These are phyloP conservation scores for Tragelaphus eurycerus DNA, from an alignment of 2,797 vertebrate genomes.

Conservation along the genomic window DNA sequence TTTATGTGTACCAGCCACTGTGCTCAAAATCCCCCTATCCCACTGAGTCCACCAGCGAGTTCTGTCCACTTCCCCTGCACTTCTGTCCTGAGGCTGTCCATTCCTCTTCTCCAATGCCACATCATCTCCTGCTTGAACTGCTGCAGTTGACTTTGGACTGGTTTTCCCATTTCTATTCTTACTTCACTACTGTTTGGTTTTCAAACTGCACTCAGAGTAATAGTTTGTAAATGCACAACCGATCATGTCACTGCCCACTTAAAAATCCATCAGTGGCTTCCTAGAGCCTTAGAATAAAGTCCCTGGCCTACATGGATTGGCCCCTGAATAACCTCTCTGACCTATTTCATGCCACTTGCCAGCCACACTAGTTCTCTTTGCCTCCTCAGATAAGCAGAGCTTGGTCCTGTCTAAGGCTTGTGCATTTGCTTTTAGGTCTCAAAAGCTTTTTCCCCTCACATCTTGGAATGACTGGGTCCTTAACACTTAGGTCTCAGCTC, in stretches of 20 bases:
- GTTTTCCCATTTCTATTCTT: not conserved
- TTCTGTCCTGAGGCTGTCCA: fast-evolving
- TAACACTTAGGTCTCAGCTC: not conserved
- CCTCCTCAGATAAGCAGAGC: not conserved
- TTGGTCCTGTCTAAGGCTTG: not conserved
- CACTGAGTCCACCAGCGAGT: not conserved
- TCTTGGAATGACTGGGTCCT: not conserved
- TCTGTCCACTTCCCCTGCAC: not conserved
- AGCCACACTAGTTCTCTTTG: not conserved
- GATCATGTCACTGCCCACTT: not conserved
- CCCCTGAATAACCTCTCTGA: not conserved
- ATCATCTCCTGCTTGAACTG: not conserved
- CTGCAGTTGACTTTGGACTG: not conserved
- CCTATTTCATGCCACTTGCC: not conserved
- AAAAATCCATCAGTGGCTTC: not conserved
- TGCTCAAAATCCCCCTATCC: not conserved
- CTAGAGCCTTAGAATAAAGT: not conserved
- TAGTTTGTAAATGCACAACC: not conserved
- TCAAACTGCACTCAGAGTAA: not conserved
- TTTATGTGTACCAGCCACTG: not conserved
- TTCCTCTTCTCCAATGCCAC: not conserved
- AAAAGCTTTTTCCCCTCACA: not conserved
- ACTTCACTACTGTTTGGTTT: not conserved
- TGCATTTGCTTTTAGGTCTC: not conserved
- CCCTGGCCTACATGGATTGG: not conserved